Base-by-base conservation (phyloP, 2,113 vertebrate species). In the Nerophis lumbriciformis region DNA sequence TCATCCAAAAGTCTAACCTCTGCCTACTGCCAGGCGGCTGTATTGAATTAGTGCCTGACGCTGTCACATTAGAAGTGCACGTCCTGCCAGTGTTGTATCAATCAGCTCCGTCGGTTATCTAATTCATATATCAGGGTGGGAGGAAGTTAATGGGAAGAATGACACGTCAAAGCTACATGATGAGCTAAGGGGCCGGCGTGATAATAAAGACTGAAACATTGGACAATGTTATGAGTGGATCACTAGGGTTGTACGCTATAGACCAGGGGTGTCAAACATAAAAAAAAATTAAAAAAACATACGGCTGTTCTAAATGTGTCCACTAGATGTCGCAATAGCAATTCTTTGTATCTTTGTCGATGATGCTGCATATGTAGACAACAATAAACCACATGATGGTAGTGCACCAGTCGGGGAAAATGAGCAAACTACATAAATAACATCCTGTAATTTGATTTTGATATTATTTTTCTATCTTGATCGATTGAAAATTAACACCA, bases 91-190 rank as follows among this genome's bases (percentile, higher is more conserved):
- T 44, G 39, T 6, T 75, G n/a, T 81, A 84, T 86, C 83, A 84
- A 85, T 86, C 85, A 87, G 65, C 76, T 72, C 37, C 4, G 83
- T 81, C 74, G 62, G 73, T 75, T 79, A 83, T 83, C 77, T 80
- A 73, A 82, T 82, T 75, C 78, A 85, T 84, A 75, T 76, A 73
- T 73, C 68, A 61, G 73, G 79, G 80, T 75, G 83, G 79, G 76
- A 44, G 61, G 8, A 80, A 71, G 76, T 85, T 85, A 88, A 80
- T 85, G 75, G 83, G 83, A 85, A 69, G 78, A 82, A 86, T 83
- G 79, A 76, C 68, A 65, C 15, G 39, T 63, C 44, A 70, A 56
- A 69, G 63, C 19, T 8, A 49, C 65, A 53, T 71, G 72, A 82
- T 68, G 66, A 69, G 76, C 80, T 62, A 71, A 66, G 63, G 75